Percentiles rank a stretch among this genome's conserved stretches.
Evolutionary conservation across 2,113 vertebrate species (phyloP).

Genomic region (Daphoenositta chrysoptera): DNA sequence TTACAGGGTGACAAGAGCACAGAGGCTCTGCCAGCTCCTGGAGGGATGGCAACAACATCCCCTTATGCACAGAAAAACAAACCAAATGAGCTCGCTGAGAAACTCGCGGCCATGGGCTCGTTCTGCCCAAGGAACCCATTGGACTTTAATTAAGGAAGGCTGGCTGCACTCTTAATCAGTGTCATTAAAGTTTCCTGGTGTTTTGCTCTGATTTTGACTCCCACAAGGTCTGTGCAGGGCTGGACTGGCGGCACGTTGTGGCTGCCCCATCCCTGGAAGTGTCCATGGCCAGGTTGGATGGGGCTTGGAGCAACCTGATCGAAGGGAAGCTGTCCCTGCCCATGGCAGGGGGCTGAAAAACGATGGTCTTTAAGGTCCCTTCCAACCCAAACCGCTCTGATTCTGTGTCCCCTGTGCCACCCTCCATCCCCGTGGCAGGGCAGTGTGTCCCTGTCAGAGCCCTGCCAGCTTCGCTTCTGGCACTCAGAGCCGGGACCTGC

Average conservation of each 20-base stretch:
- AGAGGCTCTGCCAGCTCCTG: conserved; percentile 45
- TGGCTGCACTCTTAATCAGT: not conserved
- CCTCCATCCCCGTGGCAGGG: not conserved
- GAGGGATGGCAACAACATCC: not conserved
- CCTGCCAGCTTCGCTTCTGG: not conserved
- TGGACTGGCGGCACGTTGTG: too few relatives aligned
- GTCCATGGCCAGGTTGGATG: not conserved
- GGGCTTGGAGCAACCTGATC: not conserved
- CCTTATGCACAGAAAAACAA: conserved; percentile 14
- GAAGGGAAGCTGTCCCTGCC: not conserved
- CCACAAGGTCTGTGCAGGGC: not conserved
- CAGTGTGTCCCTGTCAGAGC: rapidly evolving
- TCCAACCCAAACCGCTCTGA: not conserved
- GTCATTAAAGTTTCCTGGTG: not conserved
- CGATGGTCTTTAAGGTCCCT: rapidly evolving
- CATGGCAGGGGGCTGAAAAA: not conserved
- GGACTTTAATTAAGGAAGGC: not conserved
- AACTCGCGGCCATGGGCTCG: not conserved
- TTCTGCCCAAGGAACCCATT: not conserved
- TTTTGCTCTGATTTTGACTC: not conserved
- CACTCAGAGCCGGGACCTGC: not conserved
- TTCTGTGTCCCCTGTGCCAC: not conserved
- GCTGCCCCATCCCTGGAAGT: not conserved
- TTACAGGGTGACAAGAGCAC: conserved; percentile 53
- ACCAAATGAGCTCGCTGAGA: not conserved